phyloP scores from a whole-genome alignment of 2,113 vertebrate genomes.

The Rhineura floridana region DNA sequence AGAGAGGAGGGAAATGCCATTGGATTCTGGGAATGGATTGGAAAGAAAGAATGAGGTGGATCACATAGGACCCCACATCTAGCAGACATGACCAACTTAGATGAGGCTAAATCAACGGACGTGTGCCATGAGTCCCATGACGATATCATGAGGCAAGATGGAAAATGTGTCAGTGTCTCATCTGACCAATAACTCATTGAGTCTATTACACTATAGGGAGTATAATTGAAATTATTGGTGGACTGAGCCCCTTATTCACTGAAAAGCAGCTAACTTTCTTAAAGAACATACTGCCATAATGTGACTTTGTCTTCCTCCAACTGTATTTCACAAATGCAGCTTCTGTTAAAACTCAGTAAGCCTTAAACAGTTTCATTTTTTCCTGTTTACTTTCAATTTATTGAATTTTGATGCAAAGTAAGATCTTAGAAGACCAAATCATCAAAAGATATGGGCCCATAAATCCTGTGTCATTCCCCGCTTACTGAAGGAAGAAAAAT shows the following conservation, averaged over 20 bases:
- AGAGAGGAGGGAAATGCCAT: too few species aligned
- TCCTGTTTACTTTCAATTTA: conserved; percentile 44
- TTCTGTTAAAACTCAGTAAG: conserved; percentile 3
- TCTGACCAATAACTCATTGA: background rate
- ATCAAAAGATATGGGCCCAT: conserved; percentile 14
- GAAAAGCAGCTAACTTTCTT: background rate
- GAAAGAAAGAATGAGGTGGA: background rate
- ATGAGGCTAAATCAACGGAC: too few species aligned
- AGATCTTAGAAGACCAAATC: background rate
- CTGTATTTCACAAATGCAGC: conserved; percentile 2
- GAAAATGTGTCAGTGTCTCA: background rate
- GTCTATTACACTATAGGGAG: background rate
- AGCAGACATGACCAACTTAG: too few species aligned
- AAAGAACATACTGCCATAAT: background rate
- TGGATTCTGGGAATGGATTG: background rate
- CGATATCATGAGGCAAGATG: background rate
- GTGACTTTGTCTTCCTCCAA: background rate
- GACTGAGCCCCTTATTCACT: background rate
- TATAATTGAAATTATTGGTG: background rate
- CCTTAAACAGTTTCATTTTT: background rate
- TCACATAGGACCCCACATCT: background rate
- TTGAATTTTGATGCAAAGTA: conserved; percentile 16
- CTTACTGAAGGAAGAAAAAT: conserved; percentile 2
- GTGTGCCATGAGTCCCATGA: too few species aligned
- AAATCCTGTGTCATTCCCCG: conserved; percentile 2